A percentile compares a stretch with the other conserved stretches of the same genome.
phyloP scores from a whole-genome alignment of 2,888 invertebrate genomes.

The Halocaridina rubra region DNA sequence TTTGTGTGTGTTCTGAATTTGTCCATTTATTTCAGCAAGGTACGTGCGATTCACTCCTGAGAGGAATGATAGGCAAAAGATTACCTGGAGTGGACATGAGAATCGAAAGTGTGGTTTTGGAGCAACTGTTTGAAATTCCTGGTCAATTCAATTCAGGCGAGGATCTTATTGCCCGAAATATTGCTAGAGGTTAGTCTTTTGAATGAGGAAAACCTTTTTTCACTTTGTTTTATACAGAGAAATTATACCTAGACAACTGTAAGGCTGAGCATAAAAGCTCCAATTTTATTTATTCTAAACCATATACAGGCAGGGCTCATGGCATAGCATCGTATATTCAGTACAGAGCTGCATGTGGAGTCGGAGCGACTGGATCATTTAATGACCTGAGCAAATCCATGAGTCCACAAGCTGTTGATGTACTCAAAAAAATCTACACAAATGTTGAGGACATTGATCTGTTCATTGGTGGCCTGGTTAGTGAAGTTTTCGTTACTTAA shows the following conservation, averaged over 20 bases:
- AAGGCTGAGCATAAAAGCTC: too few species aligned
- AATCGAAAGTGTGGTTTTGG: background rate
- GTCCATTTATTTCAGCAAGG: background rate
- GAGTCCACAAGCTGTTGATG: background rate
- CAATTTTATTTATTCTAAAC: too few species aligned
- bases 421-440: slow-evolving; percentile 22
- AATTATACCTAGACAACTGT: too few species aligned
- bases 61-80: slow-evolving; percentile 39
- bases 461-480: slow-evolving; percentile 55
- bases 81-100: slow-evolving; percentile 29
- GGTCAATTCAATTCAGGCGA: background rate
- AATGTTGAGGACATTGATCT: slow-evolving; percentile 51
- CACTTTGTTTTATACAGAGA: too few species aligned
- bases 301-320: slow-evolving; percentile 49
- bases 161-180: slow-evolving; percentile 50
- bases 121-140: slow-evolving; percentile 35
- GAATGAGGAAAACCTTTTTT: too few species aligned
- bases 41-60: slow-evolving; percentile 19
- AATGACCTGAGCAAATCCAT: slow-evolving; percentile 31
- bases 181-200: slow-evolving; percentile 45
- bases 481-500: too few species aligned
- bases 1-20: slow-evolving; percentile 18
- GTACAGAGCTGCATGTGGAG: slow-evolving; percentile 36
- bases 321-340: slow-evolving; percentile 29
- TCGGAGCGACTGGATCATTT: background rate